phyloP scores from a whole-genome alignment of 2,888 invertebrate species.

The Sarcophaga rosellei region DNA sequence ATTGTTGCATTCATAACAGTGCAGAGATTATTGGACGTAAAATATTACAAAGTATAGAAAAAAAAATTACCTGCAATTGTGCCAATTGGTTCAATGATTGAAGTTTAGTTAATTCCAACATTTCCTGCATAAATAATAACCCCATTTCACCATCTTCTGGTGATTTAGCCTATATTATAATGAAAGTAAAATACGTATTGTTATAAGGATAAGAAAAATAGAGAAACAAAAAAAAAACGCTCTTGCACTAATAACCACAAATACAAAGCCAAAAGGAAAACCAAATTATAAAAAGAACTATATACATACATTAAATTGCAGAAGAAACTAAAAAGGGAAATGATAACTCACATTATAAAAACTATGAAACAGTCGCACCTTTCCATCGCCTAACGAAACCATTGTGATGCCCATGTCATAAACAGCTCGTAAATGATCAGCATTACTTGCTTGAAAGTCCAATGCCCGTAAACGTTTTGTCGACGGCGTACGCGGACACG shows the following conservation, averaged over 20 bases:
- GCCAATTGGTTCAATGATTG: conserved; percentile 82
- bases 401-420: conserved; percentile 98
- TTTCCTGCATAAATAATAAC: conserved; percentile 97
- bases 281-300: conserved; percentile 11
- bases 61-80: conserved; percentile 77
- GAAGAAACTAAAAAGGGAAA: conserved; percentile 53
- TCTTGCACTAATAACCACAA: not conserved
- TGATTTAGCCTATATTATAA: conserved; percentile 87
- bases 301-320: conserved; percentile 21
- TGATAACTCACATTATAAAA: conserved; percentile 88
- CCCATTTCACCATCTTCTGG: conserved; percentile 95
- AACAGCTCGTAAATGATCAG: conserved; percentile 92
- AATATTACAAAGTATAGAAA: not conserved
- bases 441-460: conserved; percentile 91
- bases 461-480: conserved; percentile 86
- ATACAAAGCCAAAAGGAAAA: not conserved
- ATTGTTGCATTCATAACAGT: too few relatives aligned
- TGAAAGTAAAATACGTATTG: conserved; percentile 6
- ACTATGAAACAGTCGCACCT: conserved; percentile 95
- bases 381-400: conserved; percentile 92
- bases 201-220: conserved; percentile 15
- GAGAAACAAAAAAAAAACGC: not conserved
- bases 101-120: conserved; percentile 93
- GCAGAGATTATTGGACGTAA: too few relatives aligned
- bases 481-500: conserved; percentile 85